Conservation (phyloP, 1,140 invertebrate genomes). For the Psilanteris sp. region DNA sequence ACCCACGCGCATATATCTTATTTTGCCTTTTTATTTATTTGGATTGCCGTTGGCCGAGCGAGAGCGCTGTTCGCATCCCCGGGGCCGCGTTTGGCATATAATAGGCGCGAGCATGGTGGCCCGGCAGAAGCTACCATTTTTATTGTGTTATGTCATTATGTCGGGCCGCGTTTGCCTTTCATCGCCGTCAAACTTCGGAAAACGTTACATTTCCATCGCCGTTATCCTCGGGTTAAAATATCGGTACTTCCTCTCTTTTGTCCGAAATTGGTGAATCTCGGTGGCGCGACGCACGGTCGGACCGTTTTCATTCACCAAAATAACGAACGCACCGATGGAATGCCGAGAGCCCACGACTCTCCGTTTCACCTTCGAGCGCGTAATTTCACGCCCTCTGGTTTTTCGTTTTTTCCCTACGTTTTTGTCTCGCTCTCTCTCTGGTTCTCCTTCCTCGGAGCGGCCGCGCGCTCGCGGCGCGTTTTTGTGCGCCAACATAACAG, state of each 20-base stretch:
- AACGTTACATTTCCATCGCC: slow-evolving; percentile 4
- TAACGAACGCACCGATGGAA: no score
- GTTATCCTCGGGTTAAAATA: slow-evolving; percentile 1
- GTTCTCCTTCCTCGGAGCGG: no score
- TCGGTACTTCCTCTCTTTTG: slow-evolving; percentile 27
- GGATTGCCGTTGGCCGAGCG: slow-evolving; percentile 74
- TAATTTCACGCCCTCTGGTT: not conserved
- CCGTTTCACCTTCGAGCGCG: not conserved
- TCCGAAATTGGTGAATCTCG: not conserved
- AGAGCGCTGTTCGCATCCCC: slow-evolving; percentile 68
- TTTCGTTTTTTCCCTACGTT: not conserved
- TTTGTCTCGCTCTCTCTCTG: no score
- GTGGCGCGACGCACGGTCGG: slow-evolving; percentile 3
- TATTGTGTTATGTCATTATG: slow-evolving; percentile 53
- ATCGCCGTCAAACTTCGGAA: slow-evolving; percentile 12
- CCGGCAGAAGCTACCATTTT: slow-evolving; percentile 67
- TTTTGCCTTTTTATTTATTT: slow-evolving; percentile 76
- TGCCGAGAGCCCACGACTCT: no score
- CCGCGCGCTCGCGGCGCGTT: no score
- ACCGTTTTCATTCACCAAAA: slow-evolving; percentile 20
- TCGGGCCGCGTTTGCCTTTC: slow-evolving; percentile 10
- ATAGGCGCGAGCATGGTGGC: slow-evolving; percentile 74
- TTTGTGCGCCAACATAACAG: no score
- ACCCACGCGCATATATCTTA: slow-evolving; percentile 76
- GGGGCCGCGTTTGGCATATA: slow-evolving; percentile 69